Evolutionary conservation across 1,140 invertebrate species (phyloP).

Genomic region (Euglossa dilemma): DNA sequence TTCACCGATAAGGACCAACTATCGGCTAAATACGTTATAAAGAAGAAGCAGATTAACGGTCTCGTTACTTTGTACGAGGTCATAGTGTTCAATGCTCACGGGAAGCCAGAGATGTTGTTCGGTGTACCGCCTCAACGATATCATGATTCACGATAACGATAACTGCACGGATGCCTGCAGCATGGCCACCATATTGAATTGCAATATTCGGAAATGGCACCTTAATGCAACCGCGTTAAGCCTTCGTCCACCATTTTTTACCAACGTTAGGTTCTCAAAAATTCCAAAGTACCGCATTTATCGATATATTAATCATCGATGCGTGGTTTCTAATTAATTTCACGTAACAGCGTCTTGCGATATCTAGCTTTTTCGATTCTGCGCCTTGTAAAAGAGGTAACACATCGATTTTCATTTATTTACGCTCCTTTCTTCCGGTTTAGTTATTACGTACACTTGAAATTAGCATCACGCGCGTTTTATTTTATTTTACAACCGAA

Average conservation of each 20-base stretch:
- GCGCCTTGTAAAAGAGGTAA: too few relatives aligned
- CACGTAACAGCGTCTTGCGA: too few relatives aligned
- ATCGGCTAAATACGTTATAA: slow-evolving; percentile 47
- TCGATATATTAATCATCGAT: not conserved
- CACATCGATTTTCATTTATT: not conserved
- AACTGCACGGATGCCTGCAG: slow-evolving; percentile 57
- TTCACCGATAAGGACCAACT: slow-evolving; percentile 47
- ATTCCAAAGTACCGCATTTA: not conserved
- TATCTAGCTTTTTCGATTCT: too few relatives aligned
- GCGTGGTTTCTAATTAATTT: not conserved
- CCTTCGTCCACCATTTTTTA: not conserved
- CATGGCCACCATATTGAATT: slow-evolving; percentile 57
- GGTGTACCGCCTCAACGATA: slow-evolving; percentile 49
- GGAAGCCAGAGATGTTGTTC: slow-evolving; percentile 43
- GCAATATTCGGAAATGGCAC: slow-evolving; percentile 60
- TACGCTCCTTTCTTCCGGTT: not conserved
- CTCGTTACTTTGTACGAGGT: slow-evolving; percentile 62
- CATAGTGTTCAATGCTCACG: slow-evolving; percentile 48
- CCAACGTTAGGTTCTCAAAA: not conserved
- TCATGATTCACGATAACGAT: slow-evolving; percentile 64
- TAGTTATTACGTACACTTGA: not conserved
- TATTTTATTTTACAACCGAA: not conserved
- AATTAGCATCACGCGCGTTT: not conserved
- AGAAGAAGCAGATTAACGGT: slow-evolving; percentile 60
- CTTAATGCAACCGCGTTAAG: slow-evolving; percentile 21